Base-by-base conservation (phyloP, 2,888 invertebrate genomes). In the Harpagoxenus sublaevis region DNA sequence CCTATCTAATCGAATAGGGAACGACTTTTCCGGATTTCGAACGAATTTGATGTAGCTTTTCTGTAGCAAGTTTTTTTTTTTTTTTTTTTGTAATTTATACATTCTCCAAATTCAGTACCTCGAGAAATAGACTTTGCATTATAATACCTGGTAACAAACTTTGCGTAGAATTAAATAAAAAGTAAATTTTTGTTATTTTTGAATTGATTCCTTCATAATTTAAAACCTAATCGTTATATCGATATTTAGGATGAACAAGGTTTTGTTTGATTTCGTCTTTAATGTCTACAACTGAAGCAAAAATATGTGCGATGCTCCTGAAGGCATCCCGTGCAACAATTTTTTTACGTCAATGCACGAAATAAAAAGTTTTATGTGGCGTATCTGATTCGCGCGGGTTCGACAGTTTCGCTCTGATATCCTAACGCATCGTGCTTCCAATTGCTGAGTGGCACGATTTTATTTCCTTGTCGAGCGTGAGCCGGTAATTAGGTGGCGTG, bases 401-500 rank as follows among this genome's bases (percentile, higher is more conserved):
- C 66, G 83, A 85, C 45, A 73, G 71, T 85, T 87, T 57, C 62
- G 81, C 74, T 86, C 62, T 75, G 65, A 39, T 83, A 57, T 86
- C 74, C 75, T 66, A 23, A 4, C 51, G 83, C 71, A 86, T 90
- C 87, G 90, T 87, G 86, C 89, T 92, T 91, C 88, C 88, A 91
- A 92, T 91, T 92, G 89, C 85, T 84, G 71, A 85, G 12, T 18
- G 5, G 71, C 65, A 62, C 77, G 9, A 84, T 87, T 89, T 87
- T 87, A 90, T 87, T 89, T 87, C 18, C 86, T 73, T 65, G 77
- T 77, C 55, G 66, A 84, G 75, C 86, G 66, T 86, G 77, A 86
- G 63, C 86, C 87, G 85, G 89, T 92, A 92, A 93, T 93, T 92
- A 92, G 89, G 86, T 89, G 86, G 86, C 89, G 88, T 89, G 87